A percentile compares a stretch with the other conserved stretches of the same genome.
Evolutionary conservation across 2,797 vertebrate species (phyloP).

Genomic region (Mormyrops attenuatus): DNA sequence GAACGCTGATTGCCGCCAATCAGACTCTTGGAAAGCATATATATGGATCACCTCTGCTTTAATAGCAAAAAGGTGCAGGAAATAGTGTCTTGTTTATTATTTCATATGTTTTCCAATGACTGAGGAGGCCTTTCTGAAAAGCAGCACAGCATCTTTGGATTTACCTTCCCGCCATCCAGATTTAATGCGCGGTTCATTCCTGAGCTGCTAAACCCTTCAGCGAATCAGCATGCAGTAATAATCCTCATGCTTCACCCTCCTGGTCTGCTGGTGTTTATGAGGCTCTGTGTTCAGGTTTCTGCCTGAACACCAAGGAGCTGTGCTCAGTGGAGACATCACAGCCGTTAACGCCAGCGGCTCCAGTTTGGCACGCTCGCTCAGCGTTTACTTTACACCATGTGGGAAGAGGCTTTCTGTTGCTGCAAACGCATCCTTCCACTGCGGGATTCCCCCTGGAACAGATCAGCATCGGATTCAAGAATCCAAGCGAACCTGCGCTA

Average conservation of each 20-base stretch:
- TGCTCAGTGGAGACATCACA: neutral
- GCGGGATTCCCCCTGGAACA: neutral
- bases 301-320: neutral
- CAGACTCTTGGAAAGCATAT: neutral
- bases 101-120: neutral
- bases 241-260: neutral
- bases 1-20: neutral
- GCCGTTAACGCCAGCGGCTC: neutral
- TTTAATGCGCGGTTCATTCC: neutral
- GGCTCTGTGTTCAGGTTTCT: neutral
- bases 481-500: neutral
- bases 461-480: neutral
- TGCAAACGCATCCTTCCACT: neutral
- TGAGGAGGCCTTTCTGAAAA: neutral
- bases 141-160: neutral
- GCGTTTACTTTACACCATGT: neutral
- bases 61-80: neutral
- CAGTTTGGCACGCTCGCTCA: neutral
- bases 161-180: neutral
- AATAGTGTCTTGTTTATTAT: neutral
- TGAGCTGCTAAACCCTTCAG: neutral
- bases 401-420: neutral
- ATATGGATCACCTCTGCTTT: neutral
- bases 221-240: neutral
- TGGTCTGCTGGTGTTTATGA: neutral